Conservation (phyloP, 2,888 invertebrate species). For the Parelbella ahira region DNA sequence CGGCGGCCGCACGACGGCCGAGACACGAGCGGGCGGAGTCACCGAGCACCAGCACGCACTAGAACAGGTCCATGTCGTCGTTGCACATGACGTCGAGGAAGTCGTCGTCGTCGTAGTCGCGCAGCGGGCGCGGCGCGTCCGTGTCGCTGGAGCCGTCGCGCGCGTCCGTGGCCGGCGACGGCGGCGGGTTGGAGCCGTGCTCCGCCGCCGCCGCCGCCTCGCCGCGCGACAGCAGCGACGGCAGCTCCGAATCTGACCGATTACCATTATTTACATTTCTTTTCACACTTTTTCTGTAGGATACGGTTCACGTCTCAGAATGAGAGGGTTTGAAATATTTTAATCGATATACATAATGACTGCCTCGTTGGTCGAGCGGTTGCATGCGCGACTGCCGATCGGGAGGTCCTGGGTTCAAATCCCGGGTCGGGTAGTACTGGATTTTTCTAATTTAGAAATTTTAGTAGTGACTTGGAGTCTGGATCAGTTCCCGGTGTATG, state of each 20-base stretch:
- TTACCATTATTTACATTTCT: too few relatives aligned
- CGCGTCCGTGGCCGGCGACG: conserved; percentile 89
- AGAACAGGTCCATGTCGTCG: conserved; percentile 87
- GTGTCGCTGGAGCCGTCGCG: conserved; percentile 84
- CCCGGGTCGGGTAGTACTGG: too few relatives aligned
- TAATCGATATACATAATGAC: too few relatives aligned
- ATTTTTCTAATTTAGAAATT: too few relatives aligned
- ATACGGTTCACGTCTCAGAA: background rate
- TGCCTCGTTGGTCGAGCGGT: too few relatives aligned
- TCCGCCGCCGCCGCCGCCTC: conserved; percentile 80
- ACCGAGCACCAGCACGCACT: conserved; percentile 34
- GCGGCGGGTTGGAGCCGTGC: conserved; percentile 87
- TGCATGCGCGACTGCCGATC: too few relatives aligned
- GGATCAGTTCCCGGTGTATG: too few relatives aligned
- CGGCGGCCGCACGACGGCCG: too few relatives aligned
- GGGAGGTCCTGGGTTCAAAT: too few relatives aligned
- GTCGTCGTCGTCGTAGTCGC: conserved; percentile 83
- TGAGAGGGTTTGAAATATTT: background rate
- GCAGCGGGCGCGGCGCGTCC: conserved; percentile 58
- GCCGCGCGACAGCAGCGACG: conserved; percentile 82
- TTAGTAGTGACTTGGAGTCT: too few relatives aligned
- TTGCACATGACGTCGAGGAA: conserved; percentile 86
- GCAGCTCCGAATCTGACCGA: conserved; percentile 80
- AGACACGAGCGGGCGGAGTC: background rate
- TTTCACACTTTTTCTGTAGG: background rate